Evolutionary conservation across 2,113 vertebrate species (phyloP), one percentile per base, ranked within the genome.

Genomic region (Perca flavescens): DNA sequence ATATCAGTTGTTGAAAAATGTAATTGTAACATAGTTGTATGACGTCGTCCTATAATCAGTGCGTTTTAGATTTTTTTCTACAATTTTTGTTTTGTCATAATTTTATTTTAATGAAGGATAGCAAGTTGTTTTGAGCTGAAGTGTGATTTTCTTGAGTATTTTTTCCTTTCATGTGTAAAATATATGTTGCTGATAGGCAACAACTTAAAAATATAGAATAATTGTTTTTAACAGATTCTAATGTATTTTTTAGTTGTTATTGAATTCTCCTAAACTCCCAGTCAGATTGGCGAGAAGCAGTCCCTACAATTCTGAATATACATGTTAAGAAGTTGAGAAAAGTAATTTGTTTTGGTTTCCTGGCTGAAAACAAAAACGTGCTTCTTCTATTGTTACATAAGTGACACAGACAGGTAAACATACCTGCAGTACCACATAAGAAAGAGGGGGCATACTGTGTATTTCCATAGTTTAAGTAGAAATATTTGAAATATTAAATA

Each of bases 381-480:
- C 31, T 36, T 34, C 13, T 22, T 53, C 36, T 69, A 16, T 74
- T 87, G 62, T 80, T 57, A 62, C 65, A 79, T 66, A 61, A 86
- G 69, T 47, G 70, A 16, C 56, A 54, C 56, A 88, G 47, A 69
- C 47, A 87, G 49, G 80, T 79, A 74, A 79, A 84, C n/a, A 74
- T 56, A 76, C 73, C 54, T 84, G 74, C 79, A 92, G 64, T 77
- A 77, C 74, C 71, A 76, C 36, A 66, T 40, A 57, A 50, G 49
- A 50, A 47, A 86, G 54, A 82, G 47, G 62, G 67, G 70, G 66
- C 60, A 79, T 66, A 40, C 19, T 74, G 43, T 56, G 52, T 71
- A 13, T 79, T 65, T 69, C 2, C 56, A 72, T 50, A 62, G 57
- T 77, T 60, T 79, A 3, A 62, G 10, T 54, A 25, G 7, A 71